A percentile compares a stretch with the other conserved stretches of the same genome.
Evolutionary conservation across 1,140 invertebrate species (phyloP).

Genomic region (Ditylenchus dipsaci): DNA sequence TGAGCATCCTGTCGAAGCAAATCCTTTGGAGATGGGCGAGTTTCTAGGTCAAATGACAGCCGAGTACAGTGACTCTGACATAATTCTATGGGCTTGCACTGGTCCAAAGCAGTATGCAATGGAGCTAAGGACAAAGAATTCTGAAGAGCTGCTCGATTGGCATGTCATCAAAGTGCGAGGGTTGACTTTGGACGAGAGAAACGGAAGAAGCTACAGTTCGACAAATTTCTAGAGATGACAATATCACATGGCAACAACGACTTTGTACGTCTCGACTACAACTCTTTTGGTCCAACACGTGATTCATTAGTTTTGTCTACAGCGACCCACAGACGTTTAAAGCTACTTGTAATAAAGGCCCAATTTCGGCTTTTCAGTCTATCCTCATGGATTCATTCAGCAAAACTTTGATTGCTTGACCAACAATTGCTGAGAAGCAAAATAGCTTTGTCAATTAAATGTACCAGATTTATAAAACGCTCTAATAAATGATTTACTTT

Average conservation of each 20-base stretch:
- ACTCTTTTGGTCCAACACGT: background rate
- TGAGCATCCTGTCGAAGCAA: background rate
- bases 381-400: no score
- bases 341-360: background rate
- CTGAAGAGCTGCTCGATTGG: background rate
- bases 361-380: background rate
- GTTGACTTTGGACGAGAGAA: background rate
- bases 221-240: background rate
- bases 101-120: background rate
- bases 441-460: no score
- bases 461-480: no score
- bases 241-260: background rate
- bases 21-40: background rate
- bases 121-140: no score
- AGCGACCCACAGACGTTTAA: background rate
- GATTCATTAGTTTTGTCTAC: background rate
- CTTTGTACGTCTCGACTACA: background rate
- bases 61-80: background rate
- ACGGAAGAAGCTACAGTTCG: background rate
- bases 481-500: no score
- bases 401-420: no score
- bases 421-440: no score
- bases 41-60: background rate
- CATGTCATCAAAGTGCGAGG: background rate
- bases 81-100: background rate